phyloP scores from a whole-genome alignment of 1,140 invertebrate genomes.

The Rhyzopertha dominica region DNA sequence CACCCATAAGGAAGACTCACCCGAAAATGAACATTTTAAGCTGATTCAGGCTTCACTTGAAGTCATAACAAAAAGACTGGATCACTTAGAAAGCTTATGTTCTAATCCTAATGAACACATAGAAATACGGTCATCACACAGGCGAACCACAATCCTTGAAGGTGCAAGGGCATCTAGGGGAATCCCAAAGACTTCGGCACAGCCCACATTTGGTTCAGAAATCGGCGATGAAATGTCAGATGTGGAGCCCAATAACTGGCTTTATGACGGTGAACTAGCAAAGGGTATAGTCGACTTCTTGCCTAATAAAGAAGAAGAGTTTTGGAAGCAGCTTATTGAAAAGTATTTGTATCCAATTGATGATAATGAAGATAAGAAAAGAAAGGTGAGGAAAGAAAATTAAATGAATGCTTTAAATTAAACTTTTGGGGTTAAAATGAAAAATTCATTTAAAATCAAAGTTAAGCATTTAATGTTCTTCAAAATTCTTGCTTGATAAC shows the following conservation, averaged over 20 bases:
- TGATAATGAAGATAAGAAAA: conserved; percentile 53
- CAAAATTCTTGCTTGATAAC: too few relatives aligned
- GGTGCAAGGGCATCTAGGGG: conserved; percentile 13
- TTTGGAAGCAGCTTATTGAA: conserved; percentile 69
- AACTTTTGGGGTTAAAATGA: too few relatives aligned
- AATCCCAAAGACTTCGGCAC: conserved; percentile 7
- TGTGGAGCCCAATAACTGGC: conserved; percentile 51
- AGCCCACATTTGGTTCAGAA: conserved; percentile 13
- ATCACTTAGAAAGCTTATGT: conserved; percentile 14
- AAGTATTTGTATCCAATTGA: conserved; percentile 69
- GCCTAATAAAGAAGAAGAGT: conserved; percentile 56
- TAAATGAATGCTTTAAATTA: too few relatives aligned
- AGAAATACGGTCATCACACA: too few relatives aligned
- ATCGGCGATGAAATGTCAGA: conserved; percentile 25
- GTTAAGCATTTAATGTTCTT: too few relatives aligned
- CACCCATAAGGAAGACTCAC: conserved; percentile 50
- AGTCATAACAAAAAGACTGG: conserved; percentile 18
- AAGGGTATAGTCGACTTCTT: conserved; percentile 59
- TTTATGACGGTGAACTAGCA: conserved; percentile 61
- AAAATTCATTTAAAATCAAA: too few relatives aligned
- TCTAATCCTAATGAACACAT: too few relatives aligned
- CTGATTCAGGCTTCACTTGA: conserved; percentile 43
- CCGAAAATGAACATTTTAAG: conserved; percentile 53
- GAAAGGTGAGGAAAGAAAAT: conserved; percentile 7
- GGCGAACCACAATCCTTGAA: conserved; percentile 4